Conservation (phyloP, 2,888 invertebrate genomes). For the Pristionchus maxplancki region DNA sequence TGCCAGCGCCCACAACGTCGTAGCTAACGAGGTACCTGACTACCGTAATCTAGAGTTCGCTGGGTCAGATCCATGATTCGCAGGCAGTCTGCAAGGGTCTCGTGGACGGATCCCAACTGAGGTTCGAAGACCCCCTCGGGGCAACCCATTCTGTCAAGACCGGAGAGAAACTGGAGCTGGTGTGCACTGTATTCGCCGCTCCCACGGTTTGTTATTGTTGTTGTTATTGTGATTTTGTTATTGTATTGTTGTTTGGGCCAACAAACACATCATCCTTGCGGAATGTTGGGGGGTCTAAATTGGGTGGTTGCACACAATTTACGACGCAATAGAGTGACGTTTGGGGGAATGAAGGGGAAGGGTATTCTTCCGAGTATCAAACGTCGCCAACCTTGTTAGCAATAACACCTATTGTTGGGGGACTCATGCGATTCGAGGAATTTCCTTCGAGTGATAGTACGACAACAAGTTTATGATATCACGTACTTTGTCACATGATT, state of each 20-base stretch:
- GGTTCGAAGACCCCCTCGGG: neutral
- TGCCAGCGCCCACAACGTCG: neutral
- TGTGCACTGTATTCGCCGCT: conserved; percentile 1
- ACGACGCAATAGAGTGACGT: neutral
- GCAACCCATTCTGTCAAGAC: neutral
- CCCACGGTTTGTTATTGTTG: conserved; percentile 7
- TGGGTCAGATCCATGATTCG: neutral
- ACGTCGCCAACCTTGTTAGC: neutral
- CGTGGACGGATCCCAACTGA: neutral
- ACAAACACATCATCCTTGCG: neutral
- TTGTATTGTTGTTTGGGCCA: neutral
- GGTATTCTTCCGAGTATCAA: neutral
- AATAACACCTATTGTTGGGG: neutral
- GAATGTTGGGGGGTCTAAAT: neutral
- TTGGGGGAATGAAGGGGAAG: neutral
- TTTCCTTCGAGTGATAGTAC: no score
- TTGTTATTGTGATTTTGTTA: neutral
- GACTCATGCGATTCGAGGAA: neutral
- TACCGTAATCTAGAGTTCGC: neutral
- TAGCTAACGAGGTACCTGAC: neutral
- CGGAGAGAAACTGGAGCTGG: neutral
- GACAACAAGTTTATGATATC: no score
- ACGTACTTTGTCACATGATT: neutral
- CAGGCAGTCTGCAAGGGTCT: conserved; percentile 20
- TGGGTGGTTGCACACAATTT: neutral